Conservation (phyloP, 2,888 invertebrate species). For the Cephus pygmeus region DNA sequence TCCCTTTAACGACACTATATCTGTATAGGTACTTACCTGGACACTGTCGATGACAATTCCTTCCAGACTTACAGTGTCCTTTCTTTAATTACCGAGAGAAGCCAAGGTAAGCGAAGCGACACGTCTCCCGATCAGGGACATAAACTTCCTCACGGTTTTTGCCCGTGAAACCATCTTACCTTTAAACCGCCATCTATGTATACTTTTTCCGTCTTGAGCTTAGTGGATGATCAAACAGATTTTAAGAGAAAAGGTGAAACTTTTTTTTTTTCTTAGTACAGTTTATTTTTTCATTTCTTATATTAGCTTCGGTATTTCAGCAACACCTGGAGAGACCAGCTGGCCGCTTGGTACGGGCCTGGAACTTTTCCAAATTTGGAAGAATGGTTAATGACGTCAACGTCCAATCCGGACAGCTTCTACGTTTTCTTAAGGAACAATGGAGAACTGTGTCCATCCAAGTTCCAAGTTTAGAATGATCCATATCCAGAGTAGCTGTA, state of each 20-base stretch:
- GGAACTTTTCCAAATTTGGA: neutral
- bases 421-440: neutral
- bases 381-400: neutral
- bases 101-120: slow-evolving; percentile 18
- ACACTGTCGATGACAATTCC: neutral
- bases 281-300: neutral
- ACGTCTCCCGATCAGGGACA: slow-evolving; percentile 14
- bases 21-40: neutral
- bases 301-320: neutral
- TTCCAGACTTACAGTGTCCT: neutral
- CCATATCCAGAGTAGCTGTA: neutral
- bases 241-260: neutral
- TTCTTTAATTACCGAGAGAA: slow-evolving; percentile 21
- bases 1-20: neutral
- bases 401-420: neutral
- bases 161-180: slow-evolving; percentile 6
- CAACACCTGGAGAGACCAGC: neutral
- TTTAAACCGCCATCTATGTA: neutral
- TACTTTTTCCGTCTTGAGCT: neutral
- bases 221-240: neutral
- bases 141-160: slow-evolving; percentile 15
- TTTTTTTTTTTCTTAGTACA: neutral
- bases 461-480: neutral
- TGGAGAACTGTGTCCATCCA: neutral
- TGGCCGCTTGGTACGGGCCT: neutral